Evolutionary conservation across 2,797 vertebrate species (phyloP).

Genomic region (Clarias fuscus): DNA sequence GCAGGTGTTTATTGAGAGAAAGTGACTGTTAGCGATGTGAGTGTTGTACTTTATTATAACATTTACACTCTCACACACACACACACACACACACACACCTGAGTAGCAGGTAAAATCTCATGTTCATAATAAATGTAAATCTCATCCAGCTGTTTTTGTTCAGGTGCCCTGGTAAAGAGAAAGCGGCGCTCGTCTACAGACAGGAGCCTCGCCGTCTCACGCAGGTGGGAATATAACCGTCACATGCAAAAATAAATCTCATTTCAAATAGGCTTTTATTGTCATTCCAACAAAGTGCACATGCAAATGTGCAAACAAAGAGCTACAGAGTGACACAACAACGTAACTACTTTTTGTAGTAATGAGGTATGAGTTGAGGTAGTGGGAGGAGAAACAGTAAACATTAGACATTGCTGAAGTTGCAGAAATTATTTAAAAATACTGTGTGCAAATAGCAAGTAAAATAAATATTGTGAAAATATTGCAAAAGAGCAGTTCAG

Average conservation of each 20-base stretch:
- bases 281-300: no score
- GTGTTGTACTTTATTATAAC: neutral
- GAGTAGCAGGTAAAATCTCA: neutral
- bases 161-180: constrained; percentile 8
- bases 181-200: constrained; percentile 5
- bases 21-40: neutral
- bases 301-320: no score
- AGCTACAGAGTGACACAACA: no score
- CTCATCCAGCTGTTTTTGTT: neutral
- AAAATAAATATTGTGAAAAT: no score
- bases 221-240: neutral
- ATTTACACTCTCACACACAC: no score
- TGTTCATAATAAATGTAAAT: neutral
- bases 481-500: no score
- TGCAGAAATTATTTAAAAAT: no score
- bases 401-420: no score
- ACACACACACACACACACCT: neutral
- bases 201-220: neutral
- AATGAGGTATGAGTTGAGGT: no score
- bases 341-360: no score
- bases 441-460: no score
- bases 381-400: no score
- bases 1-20: neutral
- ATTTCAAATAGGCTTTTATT: neutral
- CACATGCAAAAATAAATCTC: neutral